Base-by-base conservation (phyloP, 1,140 invertebrate species). In the Agrypnia vestita region DNA sequence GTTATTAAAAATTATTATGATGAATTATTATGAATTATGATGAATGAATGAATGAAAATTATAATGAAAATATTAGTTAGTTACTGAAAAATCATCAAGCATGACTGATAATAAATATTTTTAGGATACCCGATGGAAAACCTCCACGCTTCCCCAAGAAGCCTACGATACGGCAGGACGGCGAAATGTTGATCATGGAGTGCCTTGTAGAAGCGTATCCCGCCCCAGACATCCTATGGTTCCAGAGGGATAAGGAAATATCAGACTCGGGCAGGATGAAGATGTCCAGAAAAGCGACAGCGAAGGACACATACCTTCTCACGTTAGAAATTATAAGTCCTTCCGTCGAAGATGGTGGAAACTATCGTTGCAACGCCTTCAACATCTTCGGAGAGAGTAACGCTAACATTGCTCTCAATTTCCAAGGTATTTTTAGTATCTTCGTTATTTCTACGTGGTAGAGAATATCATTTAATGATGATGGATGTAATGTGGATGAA, bases 401-500 rank as follows among this genome's bases (percentile, higher is more conserved):
- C 92, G 98, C 98, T 84, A 99, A 99, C 92, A 99, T 99, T 91
- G 97, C 97, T 84, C 94, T 99, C 84, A 99, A 99, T 90, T 99
- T 99, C 92, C 96, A 98, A 96, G 97, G 97, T 97, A 96, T 91
- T 56, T 61, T 56, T 17, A 56, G 51, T 55, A 35, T 74, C 53
- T 74, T 74, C 13, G 19, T 13, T 53, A 1, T 53, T 53, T 35
- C 25, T 35, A 35, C 25, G 6, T 35, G 25, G 12, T 3, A 53
- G 8, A 12, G 51, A 15, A 13, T 1, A 13, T 15, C 12, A n/a
- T 53, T 13, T 53, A 8, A 13, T 15, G n/a, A n/a, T n/a, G n/a
- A n/a, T n/a, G n/a, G n/a, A n/a, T n/a, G n/a, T n/a, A n/a, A n/a
- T n/a, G n/a, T 53, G 51, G 12, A 53, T 53, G 51, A 53, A 53